Percentiles rank a stretch among this genome's conserved stretches.
Conservation (phyloP, 2,888 invertebrate species). For the Digitonthophagus gazella region DNA sequence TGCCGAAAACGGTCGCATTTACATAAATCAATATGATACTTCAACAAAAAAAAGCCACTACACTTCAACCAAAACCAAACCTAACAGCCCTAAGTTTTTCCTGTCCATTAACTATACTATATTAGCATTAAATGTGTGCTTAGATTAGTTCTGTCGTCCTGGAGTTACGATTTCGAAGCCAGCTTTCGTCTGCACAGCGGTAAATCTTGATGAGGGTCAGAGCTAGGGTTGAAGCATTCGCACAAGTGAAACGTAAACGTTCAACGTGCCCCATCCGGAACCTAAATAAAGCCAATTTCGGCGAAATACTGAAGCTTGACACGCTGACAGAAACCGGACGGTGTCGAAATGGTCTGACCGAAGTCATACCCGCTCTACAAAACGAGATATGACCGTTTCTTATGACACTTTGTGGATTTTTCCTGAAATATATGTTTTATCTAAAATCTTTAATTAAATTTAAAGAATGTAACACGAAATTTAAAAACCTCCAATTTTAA, state of each 20-base stretch:
- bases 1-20: not conserved
- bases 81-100: too few relatives aligned
- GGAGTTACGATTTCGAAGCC: too few relatives aligned
- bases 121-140: too few relatives aligned
- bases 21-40: not conserved
- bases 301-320: not conserved
- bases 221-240: not conserved
- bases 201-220: conserved; percentile 16
- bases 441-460: too few relatives aligned
- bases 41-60: too few relatives aligned
- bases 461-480: too few relatives aligned
- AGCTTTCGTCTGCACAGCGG: conserved; percentile 4
- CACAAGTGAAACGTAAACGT: conserved; percentile 15
- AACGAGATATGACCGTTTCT: not conserved
- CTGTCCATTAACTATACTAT: too few relatives aligned
- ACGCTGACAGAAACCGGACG: not conserved
- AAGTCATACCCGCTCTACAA: not conserved
- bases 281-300: conserved; percentile 12
- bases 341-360: not conserved
- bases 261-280: conserved; percentile 13
- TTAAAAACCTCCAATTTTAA: too few relatives aligned
- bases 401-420: too few relatives aligned
- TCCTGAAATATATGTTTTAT: too few relatives aligned
- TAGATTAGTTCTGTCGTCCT: too few relatives aligned
- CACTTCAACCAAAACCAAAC: too few relatives aligned